Evolutionary conservation across 2,888 invertebrate genomes (phyloP).

Genomic region (Pteria penguin): DNA sequence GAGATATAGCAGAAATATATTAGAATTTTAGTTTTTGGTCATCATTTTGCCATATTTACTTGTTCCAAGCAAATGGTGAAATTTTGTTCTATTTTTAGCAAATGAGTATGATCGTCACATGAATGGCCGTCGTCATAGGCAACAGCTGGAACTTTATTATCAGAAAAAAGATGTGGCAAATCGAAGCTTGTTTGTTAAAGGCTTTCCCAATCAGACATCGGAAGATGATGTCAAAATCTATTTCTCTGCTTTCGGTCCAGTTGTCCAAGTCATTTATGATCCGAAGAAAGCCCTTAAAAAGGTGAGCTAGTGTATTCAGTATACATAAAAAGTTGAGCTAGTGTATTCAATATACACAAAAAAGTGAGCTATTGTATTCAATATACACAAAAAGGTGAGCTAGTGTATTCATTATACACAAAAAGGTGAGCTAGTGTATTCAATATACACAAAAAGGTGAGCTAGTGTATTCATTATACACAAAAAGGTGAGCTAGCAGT

Average conservation of each 20-base stretch:
- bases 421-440: too few relatives aligned
- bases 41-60: background rate
- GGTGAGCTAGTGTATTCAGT: too few relatives aligned
- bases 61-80: background rate
- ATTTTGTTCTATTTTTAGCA: slow-evolving; percentile 20
- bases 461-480: too few relatives aligned
- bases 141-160: slow-evolving; percentile 49
- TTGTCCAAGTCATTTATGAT: slow-evolving; percentile 63
- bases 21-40: too few relatives aligned
- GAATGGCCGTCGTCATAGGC: slow-evolving; percentile 60
- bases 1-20: too few relatives aligned
- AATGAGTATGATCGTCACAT: slow-evolving; percentile 52
- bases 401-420: too few relatives aligned
- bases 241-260: slow-evolving; percentile 66
- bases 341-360: too few relatives aligned
- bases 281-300: slow-evolving; percentile 42
- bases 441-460: too few relatives aligned
- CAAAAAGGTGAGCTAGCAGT: too few relatives aligned
- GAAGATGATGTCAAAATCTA: slow-evolving; percentile 60
- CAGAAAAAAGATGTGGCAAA: slow-evolving; percentile 52
- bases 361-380: too few relatives aligned
- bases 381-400: too few relatives aligned
- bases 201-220: slow-evolving; percentile 58
- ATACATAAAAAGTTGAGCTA: background rate
- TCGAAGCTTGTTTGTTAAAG: slow-evolving; percentile 65